Base-by-base conservation (phyloP, 2,797 vertebrate genomes). In the Sebastes taczanowskii region DNA sequence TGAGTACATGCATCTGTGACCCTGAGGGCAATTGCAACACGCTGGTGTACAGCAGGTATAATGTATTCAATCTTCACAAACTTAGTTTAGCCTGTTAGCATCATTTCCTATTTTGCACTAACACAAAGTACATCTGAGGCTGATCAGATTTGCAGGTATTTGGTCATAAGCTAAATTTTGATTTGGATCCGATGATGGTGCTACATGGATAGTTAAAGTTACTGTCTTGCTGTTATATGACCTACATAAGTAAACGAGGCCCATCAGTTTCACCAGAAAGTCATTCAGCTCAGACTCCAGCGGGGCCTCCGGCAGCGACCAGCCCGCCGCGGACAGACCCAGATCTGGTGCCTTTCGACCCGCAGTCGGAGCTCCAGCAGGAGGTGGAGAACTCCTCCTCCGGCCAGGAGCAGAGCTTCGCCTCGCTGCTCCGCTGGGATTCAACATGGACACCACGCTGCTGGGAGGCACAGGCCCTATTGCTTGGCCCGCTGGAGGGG, bases 101-200 rank as follows among this genome's bases (percentile, higher is more conserved):
- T 55, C 11, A 23, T 23, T 23, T 22, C 0, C 52, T 55, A 23
- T 1, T 55, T 23, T 22, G n/a, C 52, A 55, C n/a, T 11, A 22
- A 55, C 10, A 52, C 20, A 52, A 52, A 52, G 18, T 52, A 52
- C 20, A 22, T 52, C 20, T 53, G 49, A 52, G 20, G 0, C 20
- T n/a, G 49, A 53, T 53, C 22, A 53, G 20, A n/a, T 53, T 10
- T 53, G n/a, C 2, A 53, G 52, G 52, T 22, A n/a, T 53, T 53
- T 53, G 9, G 0, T 53, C 8, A 53, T 5, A 53, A 22, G 49
- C 49, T 1, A 5, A 53, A 8, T 49, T 2, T 49, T 1, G 1
- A 49, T 49, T 49, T 49, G 18, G 18, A 49, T 0, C 0, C 2
- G 46, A 49, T 20, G 46, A 49, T 49, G 46, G 46, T 20, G 46